These are phyloP conservation scores for Iselma pallidipennis DNA, from an alignment of 2,888 invertebrate species.

Conservation along the genomic window DNA sequence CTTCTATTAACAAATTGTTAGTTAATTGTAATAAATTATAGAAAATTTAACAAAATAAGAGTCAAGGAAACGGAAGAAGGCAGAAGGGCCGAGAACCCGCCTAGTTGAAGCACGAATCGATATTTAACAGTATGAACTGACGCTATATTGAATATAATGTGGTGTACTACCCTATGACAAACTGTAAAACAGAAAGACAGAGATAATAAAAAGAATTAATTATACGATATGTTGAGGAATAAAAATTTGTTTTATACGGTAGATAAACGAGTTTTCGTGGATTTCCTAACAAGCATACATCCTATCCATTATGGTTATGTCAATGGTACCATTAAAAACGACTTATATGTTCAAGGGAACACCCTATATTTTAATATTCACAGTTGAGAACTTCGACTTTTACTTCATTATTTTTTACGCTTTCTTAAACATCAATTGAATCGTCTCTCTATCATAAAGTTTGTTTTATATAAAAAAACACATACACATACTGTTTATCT, in stretches of 20 bases:
- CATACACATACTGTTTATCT: too few relatives aligned
- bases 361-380: too few relatives aligned
- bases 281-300: too few relatives aligned
- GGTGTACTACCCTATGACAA: neutral
- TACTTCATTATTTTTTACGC: neutral
- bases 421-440: neutral
- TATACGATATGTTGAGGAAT: too few relatives aligned
- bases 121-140: conserved; percentile 1
- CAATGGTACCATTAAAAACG: too few relatives aligned
- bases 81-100: neutral
- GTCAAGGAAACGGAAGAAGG: conserved; percentile 1
- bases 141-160: neutral
- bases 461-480: too few relatives aligned
- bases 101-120: conserved; percentile 7
- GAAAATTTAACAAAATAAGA: neutral
- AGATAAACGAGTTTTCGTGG: too few relatives aligned
- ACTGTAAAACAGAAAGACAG: neutral
- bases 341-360: too few relatives aligned
- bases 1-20: neutral
- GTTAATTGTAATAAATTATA: neutral
- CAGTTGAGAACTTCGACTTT: neutral
- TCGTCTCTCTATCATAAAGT: neutral
- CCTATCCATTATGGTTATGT: too few relatives aligned
- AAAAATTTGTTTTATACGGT: too few relatives aligned
- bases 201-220: too few relatives aligned